Conservation (phyloP, 2,888 invertebrate species). For the Oligia fasciuncula region DNA sequence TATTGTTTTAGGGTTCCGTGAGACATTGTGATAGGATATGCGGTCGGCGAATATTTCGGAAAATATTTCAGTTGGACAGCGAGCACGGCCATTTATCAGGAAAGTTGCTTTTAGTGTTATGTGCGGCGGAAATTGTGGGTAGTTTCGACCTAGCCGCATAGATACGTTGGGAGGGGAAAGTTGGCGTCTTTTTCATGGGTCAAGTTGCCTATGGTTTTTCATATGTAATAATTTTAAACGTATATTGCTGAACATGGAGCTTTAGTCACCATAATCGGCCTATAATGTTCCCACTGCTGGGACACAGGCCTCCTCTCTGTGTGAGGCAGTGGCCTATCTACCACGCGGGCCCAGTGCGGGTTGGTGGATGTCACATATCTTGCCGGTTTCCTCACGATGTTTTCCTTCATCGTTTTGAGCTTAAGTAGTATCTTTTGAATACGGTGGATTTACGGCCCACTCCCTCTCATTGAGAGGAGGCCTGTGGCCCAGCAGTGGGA, state of each 20-base stretch:
- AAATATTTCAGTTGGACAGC: conserved; percentile 52
- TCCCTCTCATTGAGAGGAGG: no score
- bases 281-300: background rate
- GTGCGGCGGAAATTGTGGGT: conserved; percentile 31
- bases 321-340: background rate
- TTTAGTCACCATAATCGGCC: background rate
- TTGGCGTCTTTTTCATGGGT: conserved; percentile 1
- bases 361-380: background rate
- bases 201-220: background rate
- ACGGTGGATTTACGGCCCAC: no score
- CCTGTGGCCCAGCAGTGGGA: no score
- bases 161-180: background rate
- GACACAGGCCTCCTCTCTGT: background rate
- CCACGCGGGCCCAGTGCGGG: background rate
- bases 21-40: conserved; percentile 60
- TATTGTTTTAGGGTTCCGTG: conserved; percentile 68
- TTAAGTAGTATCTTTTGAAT: background rate
- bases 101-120: conserved; percentile 49
- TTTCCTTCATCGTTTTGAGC: background rate
- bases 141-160: background rate
- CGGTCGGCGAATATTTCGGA: conserved; percentile 58
- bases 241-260: background rate
- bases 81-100: conserved; percentile 36
- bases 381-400: background rate
- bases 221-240: conserved; percentile 9